Base-by-base conservation (phyloP, 1,140 invertebrate species). In the Dendrolimus kikuchii region DNA sequence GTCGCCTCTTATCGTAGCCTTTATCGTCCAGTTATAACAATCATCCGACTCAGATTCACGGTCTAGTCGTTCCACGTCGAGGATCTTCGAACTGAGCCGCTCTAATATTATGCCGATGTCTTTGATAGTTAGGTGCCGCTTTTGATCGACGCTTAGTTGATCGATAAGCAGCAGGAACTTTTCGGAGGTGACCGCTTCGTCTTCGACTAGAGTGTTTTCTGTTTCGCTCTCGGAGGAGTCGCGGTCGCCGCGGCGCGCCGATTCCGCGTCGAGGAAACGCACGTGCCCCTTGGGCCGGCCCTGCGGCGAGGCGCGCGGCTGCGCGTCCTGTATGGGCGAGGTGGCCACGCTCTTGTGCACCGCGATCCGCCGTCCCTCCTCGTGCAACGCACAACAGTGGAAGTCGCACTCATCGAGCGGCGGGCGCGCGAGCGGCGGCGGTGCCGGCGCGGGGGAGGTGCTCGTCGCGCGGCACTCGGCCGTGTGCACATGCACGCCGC, bases 21-120 rank as follows among this genome's bases (percentile, higher is more conserved):
- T 95, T 87, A 96, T 96, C 73, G 95, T 96, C 95, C 96, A 97
- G 85, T 96, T 96, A 89, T 96, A 96, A 79, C 95, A 96, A 80
- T 97, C 95, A 75, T 95, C 94, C 77, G 93, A 95, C 78, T 97
- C 96, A 63, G 92, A 95, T 77, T 97, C 95, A 37, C 96, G 90
- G 83, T 97, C 95, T 55, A 98, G 88, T 51, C 95, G 90, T 83
- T 97, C 95, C 46, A 98, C 96, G 87, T 98, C 96, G 42, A 98
- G 88, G 48, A 98, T 97, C 87, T 97, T 97, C 5, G 95, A 96
- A 79, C 92, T 96, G 58, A 98, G 90, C 62, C 95, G 89, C 78
- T 98, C 96, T 57, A 98, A 89, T 66, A 98, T 98, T 77, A 97
- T 95, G 51, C 96, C 96, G 85, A 98, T 97, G 83, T 98, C 96